A percentile compares a stretch with the other conserved stretches of the same genome.
These are phyloP conservation scores for Pachymerium ferrugineum DNA, from an alignment of 2,888 invertebrate species.

Conservation along the genomic window DNA sequence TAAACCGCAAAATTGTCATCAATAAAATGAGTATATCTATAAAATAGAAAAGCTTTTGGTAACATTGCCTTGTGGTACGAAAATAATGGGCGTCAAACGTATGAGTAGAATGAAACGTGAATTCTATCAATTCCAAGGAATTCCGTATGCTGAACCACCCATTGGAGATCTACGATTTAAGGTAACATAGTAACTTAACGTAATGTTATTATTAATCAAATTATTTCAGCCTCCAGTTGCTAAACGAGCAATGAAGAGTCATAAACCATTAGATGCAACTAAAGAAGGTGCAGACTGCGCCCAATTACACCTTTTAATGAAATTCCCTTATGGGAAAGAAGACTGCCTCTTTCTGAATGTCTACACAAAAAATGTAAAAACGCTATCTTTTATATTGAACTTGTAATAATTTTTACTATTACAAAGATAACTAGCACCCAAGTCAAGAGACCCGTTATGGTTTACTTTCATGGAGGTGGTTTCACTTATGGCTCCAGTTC, in stretches of 20 bases:
- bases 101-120: no score
- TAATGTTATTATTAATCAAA: background rate
- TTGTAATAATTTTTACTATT: background rate
- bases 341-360: background rate
- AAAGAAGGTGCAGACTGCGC: background rate
- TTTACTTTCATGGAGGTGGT: slow-evolving; percentile 34
- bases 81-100: no score
- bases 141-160: background rate
- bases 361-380: background rate
- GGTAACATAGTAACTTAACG: background rate
- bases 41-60: no score
- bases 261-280: background rate
- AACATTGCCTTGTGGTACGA: no score
- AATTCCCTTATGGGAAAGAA: background rate
- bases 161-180: background rate
- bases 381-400: background rate
- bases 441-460: slow-evolving; percentile 27
- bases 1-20: no score
- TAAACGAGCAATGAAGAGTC: background rate
- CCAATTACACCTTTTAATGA: background rate
- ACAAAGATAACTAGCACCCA: no score
- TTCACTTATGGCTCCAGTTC: slow-evolving; percentile 28
- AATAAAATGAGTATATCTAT: no score
- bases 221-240: background rate
- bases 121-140: background rate